Evolutionary conservation across 2,888 invertebrate species (phyloP).

Genomic region (Ophioninae sp.): DNA sequence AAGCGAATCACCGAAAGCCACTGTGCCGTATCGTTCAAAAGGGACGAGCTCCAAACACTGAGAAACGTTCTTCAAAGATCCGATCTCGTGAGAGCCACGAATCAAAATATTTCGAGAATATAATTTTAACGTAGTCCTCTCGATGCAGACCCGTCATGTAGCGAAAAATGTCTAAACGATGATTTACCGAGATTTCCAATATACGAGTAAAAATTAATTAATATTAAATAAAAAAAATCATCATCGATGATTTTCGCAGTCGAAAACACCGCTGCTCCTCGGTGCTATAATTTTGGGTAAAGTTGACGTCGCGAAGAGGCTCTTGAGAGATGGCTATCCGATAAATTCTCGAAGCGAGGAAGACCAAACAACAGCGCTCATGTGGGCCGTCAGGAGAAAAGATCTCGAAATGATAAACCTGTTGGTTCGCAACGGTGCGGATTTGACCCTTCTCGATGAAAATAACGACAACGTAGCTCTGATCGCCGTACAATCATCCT

Average conservation of each 20-base stretch:
- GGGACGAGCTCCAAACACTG: slow-evolving; percentile 74
- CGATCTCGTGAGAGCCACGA: slow-evolving; percentile 74
- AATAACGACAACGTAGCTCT: slow-evolving; percentile 78
- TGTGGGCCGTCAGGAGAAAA: slow-evolving; percentile 79
- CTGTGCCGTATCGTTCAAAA: slow-evolving; percentile 71
- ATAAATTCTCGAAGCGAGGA: slow-evolving; percentile 69
- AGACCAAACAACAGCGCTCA: slow-evolving; percentile 76
- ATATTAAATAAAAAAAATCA: no score
- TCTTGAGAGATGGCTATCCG: slow-evolving; percentile 71
- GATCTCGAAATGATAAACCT: slow-evolving; percentile 77
- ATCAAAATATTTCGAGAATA: neutral
- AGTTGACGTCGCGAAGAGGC: slow-evolving; percentile 73
- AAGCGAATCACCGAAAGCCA: slow-evolving; percentile 23
- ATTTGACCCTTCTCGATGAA: slow-evolving; percentile 72
- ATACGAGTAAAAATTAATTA: no score
- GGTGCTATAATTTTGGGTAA: slow-evolving; percentile 78
- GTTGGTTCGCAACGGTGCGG: slow-evolving; percentile 78
- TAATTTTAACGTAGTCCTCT: no score
- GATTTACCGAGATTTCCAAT: no score
- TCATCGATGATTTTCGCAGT: slow-evolving; percentile 45
- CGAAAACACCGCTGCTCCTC: slow-evolving; percentile 68
- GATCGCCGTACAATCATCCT: slow-evolving; percentile 76
- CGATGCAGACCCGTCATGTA: no score
- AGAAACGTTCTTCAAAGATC: slow-evolving; percentile 73
- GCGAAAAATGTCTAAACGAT: no score